Conservation (phyloP, 2,888 invertebrate species). For the Calephelis perditalis region DNA sequence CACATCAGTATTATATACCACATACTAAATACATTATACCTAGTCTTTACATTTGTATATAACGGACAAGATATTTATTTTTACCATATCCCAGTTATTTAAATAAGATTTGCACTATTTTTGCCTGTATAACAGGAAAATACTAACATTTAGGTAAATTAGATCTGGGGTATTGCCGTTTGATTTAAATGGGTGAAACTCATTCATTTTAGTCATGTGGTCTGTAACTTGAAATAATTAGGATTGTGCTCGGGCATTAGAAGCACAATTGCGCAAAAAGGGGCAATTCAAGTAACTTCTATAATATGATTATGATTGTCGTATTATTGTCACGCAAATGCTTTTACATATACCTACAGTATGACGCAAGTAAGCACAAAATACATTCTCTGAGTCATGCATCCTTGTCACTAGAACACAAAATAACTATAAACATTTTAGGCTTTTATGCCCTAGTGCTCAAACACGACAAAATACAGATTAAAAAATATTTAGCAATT, state of each 20-base stretch:
- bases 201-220: conserved; percentile 31
- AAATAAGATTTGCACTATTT: not conserved
- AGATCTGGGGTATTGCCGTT: not conserved
- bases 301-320: no score
- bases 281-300: no score
- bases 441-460: no score
- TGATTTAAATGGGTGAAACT: not conserved
- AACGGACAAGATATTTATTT: conserved; percentile 21
- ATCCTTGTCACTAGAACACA: no score
- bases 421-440: no score
- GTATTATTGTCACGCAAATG: no score
- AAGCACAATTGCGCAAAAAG: conserved; percentile 14
- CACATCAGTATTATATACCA: conserved; percentile 58
- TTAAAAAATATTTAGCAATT: no score
- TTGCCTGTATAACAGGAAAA: conserved; percentile 5
- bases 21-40: conserved; percentile 38
- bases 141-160: not conserved
- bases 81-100: conserved; percentile 11
- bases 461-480: no score
- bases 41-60: conserved; percentile 43
- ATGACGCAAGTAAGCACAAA: no score
- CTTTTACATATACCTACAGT: no score
- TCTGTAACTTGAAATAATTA: conserved; percentile 34
- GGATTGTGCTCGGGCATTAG: conserved; percentile 35
- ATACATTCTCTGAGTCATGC: no score